Base-by-base conservation (phyloP, 2,888 invertebrate genomes). In the Tetramorium bicarinatum region DNA sequence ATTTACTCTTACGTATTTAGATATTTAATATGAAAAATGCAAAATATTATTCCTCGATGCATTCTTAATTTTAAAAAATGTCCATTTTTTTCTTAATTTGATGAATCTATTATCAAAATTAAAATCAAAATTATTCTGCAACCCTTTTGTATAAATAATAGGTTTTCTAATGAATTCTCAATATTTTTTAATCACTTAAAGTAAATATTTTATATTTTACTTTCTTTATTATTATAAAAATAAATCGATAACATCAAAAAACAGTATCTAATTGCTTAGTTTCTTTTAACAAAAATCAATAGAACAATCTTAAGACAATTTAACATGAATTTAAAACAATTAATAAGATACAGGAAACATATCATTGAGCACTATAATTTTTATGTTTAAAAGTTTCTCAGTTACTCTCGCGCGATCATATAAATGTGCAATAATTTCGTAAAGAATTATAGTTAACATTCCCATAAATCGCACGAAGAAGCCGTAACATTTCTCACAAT, bases 161-260 rank as follows among this genome's bases (percentile, higher is more conserved):
- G 8, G 15, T 66, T 25, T 66, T 15, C 4, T 38, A 13, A 44
- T 21, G 2, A 11, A 61, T 61, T 34, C 6, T 13, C 8, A 15
- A 44, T 66, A 21, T 21, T 52, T 8, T 44, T 25, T 66, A 41
- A 66, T 66, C 0, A 62, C 2, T 15, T 15, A 18, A 47, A 66
- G 18, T 66, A 66, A 66, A 52, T 15, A 64, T 64, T 18, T 38
- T 62, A 62, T 34, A 64, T 64, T 18, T 38, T 62, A 62, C n/a
- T 18, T 61, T 3, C 34, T 34, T 41, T 21, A 64, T 41, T 64
- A 1, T 0, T 64, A 21, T 6, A 41, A n/a, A 21, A 13, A 38
- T 38, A 34, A 61, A 62, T 62, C 4, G 3, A n/a, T 41, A 38
- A 38, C 1, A 11, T 62, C 0, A 18, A n/a, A 21, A 62, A 29